Base-by-base conservation (phyloP, 1,140 invertebrate species). In the Geopemphigus sp. region DNA sequence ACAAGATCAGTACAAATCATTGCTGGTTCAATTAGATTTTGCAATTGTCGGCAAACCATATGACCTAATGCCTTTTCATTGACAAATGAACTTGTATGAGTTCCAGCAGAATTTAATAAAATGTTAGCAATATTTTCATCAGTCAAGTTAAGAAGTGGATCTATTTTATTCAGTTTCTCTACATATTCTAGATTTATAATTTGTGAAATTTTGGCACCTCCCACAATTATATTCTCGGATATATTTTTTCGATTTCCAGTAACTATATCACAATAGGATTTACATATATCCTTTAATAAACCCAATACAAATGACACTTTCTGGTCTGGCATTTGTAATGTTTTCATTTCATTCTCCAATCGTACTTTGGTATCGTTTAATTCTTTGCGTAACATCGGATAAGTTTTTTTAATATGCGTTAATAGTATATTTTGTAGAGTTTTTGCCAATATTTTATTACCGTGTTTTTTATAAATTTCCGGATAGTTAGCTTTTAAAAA, bases 111-210 rank as follows among this genome's bases (percentile, higher is more conserved):
- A 88, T 92, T 92, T 64, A 90, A 85, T 50, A 92, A 91, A 45
- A 92, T 91, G 29, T 91, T 93, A 0, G 92, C 83, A 81, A 93
- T 90, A 82, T 92, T 90, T 78, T 88, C 84, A 45, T 87, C 87
- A 1, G 87, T 87, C 5, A 93, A 85, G n/a, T 89, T 90, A 59
- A 86, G 87, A 32, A 93, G 84, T 8, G 92, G 90, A 84, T 93
- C 87, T 53, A 92, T 88, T 29, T 85, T 85, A 82, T 90, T 87
- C 39, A 92, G 84, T 1, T 89, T 89, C 73, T 86, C 83, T 26
- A 89, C 88, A 85, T 92, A 92, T 17, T 90, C 91, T 82, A 91
- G 90, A 84, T 92, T 90, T 84, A 92, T 93, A 81, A 92, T 92
- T 83, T 91, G 92, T 83, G 90, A 90, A 64, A 92, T 93, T 57